phyloP scores from a whole-genome alignment of 2,113 vertebrate species.

The Leptobrachium leishanense region DNA sequence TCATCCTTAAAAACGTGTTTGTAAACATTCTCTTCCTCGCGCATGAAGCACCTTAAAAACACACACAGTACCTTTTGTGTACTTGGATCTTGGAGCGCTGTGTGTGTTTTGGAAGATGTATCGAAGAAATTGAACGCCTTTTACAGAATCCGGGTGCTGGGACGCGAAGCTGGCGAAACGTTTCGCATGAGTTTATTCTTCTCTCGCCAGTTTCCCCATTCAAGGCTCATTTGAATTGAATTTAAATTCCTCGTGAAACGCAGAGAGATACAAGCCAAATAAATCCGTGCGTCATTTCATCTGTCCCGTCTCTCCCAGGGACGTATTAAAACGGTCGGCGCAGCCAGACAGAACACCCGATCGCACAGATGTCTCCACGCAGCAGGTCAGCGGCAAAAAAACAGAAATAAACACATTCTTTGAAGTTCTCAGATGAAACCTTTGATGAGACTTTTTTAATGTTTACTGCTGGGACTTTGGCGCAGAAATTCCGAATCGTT shows the following conservation, averaged over 20 bases:
- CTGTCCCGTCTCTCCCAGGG: conserved; percentile 9
- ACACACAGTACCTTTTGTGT: too few relatives aligned
- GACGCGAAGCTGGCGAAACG: not conserved
- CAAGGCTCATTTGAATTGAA: conserved; percentile 16
- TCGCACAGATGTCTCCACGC: conserved; percentile 24
- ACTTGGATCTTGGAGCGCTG: not conserved
- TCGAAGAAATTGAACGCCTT: not conserved
- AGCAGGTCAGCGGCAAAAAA: conserved; percentile 15
- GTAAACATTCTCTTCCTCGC: too few relatives aligned
- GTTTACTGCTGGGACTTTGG: conserved; percentile 10
- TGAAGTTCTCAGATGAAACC: conserved; percentile 18
- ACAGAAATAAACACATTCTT: conserved; percentile 5
- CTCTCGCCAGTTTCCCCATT: conserved; percentile 10
- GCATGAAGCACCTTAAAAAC: too few relatives aligned
- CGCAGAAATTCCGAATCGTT: not conserved
- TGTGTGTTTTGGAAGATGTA: not conserved
- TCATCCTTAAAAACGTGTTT: too few relatives aligned
- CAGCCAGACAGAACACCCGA: conserved; percentile 17
- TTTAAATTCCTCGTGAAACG: conserved; percentile 4
- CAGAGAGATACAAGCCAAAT: not conserved
- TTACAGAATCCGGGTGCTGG: not conserved
- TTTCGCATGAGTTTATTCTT: not conserved
- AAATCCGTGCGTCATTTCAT: conserved; percentile 1
- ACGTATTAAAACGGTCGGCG: conserved; percentile 26
- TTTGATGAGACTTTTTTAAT: conserved; percentile 5